Conservation (phyloP, 64 coral and sea anemone genomes). For the Pachyseris speciosa region DNA sequence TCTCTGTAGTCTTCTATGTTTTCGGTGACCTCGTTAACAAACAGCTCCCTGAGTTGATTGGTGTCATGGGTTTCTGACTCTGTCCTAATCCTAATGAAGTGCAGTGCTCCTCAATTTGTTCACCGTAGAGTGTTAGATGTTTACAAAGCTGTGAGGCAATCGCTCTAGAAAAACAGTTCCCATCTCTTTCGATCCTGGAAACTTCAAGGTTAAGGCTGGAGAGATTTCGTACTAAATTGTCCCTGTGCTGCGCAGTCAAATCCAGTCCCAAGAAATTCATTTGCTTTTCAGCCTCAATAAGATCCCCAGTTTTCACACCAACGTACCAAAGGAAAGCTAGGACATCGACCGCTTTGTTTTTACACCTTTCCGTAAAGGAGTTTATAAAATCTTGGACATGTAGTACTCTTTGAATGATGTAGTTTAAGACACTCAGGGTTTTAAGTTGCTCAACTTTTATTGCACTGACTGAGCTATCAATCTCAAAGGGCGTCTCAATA, state of each 20-base stretch:
- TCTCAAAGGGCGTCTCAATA: too few species aligned
- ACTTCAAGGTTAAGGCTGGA: constrained; percentile 65
- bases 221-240: constrained; percentile 68
- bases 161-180: constrained; percentile 78
- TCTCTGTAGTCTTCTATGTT: constrained; percentile 66
- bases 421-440: not conserved
- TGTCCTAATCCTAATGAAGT: constrained; percentile 38
- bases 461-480: too few species aligned
- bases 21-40: constrained; percentile 66
- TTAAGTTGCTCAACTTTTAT: too few species aligned
- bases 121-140: not conserved
- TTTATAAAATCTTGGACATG: constrained; percentile 76
- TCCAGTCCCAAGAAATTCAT: constrained; percentile 37
- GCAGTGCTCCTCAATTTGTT: constrained; percentile 19
- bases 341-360: constrained; percentile 75
- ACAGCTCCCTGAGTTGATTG: constrained; percentile 51
- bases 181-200: constrained; percentile 67
- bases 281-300: constrained; percentile 37
- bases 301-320: not conserved
- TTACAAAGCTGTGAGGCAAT: constrained; percentile 51
- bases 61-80: constrained; percentile 56
- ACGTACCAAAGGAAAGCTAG: constrained; percentile 42
- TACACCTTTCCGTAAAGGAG: constrained; percentile 51
- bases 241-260: constrained; percentile 53
- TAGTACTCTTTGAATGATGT: constrained; percentile 71